Percentiles rank a stretch among this genome's conserved stretches.
These are phyloP conservation scores for Cyprinus carpio DNA, from an alignment of 2,113 vertebrate genomes.

Conservation along the genomic window DNA sequence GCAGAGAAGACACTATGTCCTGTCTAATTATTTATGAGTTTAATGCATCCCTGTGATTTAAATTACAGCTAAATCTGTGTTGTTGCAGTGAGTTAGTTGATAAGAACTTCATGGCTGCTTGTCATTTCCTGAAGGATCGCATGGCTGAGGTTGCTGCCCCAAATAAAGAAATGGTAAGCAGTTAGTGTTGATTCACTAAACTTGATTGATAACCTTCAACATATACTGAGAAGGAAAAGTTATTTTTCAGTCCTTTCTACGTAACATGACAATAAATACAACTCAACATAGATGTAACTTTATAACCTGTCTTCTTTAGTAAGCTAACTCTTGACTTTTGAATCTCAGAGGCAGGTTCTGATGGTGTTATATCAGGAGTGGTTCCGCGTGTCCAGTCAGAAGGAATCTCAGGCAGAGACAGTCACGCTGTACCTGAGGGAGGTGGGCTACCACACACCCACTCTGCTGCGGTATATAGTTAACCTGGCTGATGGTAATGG, in stretches of 20 bases:
- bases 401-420: slow-evolving; percentile 81
- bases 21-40: not conserved
- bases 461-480: slow-evolving; percentile 83
- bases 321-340: not conserved
- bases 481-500: slow-evolving; percentile 91
- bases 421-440: slow-evolving; percentile 82
- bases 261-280: not conserved
- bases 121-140: slow-evolving; percentile 82
- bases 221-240: not conserved
- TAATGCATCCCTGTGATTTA: not conserved
- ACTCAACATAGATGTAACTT: not conserved
- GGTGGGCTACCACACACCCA: slow-evolving; percentile 77
- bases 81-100: slow-evolving; percentile 82
- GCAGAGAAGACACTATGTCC: not conserved
- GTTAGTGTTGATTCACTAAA: not conserved
- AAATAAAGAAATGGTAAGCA: slow-evolving; percentile 85
- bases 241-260: not conserved
- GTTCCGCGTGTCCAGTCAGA: slow-evolving; percentile 90
- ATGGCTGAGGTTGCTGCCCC: slow-evolving; percentile 82
- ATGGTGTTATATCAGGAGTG: slow-evolving; percentile 88
- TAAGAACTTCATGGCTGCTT: slow-evolving; percentile 83
- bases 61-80: slow-evolving; percentile 33
- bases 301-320: not conserved
- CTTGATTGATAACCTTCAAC: not conserved
- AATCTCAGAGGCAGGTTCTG: slow-evolving; percentile 80